A percentile compares a stretch with the other conserved stretches of the same genome.
Conservation (phyloP, 2,113 vertebrate genomes). For the Plecturocebus donacophilus region DNA sequence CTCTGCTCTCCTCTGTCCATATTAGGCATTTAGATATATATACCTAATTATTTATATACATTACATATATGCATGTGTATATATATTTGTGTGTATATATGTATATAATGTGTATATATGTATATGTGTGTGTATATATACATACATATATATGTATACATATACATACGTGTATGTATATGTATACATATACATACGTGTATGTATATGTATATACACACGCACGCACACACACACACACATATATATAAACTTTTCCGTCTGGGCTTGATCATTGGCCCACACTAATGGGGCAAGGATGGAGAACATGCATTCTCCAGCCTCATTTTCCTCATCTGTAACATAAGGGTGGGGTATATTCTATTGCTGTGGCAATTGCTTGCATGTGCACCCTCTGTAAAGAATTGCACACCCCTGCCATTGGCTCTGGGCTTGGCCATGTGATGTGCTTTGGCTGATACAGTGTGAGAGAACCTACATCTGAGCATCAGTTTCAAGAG, state of each 20-base stretch:
- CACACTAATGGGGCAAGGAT: not conserved
- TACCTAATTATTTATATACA: no score
- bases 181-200: no score
- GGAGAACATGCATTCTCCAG: not conserved
- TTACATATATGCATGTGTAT: no score
- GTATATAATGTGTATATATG: no score
- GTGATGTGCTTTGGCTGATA: not conserved
- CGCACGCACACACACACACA: no score
- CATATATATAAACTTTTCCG: not conserved
- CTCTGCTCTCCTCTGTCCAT: not conserved
- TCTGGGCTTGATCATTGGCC: not conserved
- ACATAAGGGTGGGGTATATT: not conserved
- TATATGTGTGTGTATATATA: no score
- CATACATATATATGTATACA: no score
- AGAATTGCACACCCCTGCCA: not conserved
- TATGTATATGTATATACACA: no score
- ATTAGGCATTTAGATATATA: no score
- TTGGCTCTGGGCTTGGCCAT: not conserved
- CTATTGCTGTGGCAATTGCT: not conserved
- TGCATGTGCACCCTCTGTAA: fast-evolving
- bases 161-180: no score
- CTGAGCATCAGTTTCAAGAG: not conserved
- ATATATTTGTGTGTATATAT: no score
- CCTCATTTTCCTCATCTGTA: not conserved
- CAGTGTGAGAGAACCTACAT: not conserved